Evolutionary conservation across 2,888 invertebrate genomes (phyloP), one percentile per base, ranked within the genome.

Genomic region (Dorcus hopei): DNA sequence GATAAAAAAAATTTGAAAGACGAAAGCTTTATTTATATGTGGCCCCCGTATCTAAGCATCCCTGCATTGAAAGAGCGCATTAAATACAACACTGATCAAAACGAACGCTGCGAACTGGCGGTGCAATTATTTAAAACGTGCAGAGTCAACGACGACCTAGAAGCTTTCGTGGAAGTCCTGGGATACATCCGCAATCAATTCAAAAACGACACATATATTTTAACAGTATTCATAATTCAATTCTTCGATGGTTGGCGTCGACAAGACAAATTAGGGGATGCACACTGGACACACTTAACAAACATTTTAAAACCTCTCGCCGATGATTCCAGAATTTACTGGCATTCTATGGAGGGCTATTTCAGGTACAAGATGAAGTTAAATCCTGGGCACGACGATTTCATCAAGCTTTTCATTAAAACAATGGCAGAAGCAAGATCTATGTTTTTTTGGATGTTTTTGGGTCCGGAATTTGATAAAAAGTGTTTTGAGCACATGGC

Each of bases 41-140:
- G 45, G 9, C 26, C 7, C 39, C 14, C 47, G 7, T 9, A 19
- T 9, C 40, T 48, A 38, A 52, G 52, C 5, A 57, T 57, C 6
- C 57, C 57, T 40, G 33, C 47, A 38, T 38, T 57, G 4, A 57
- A 57, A 14, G n/a, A 48, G 4, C 47, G 43, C 9, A 39, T 57
- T 11, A 43, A 57, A 41, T 41, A 57, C 40, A 43, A 38, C 16
- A 39, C 41, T 9, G 52, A 48, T 45, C 14, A 9, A 1, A 11
- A 52, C 9, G 23, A 26, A 23, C 45, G 52, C 9, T 11, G 8
- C 9, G 19, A 48, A 39, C 33, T 52, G 40, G 38, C 19, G 19
- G 9, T 4, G 11, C 38, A 23, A 33, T 39, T 57, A 11, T 52
- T n/a, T 48, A 39, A 52, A 41, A 41, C 52, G 5, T 52, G 52